Conservation (phyloP, 2,888 invertebrate species). For the Monopis laevigella region DNA sequence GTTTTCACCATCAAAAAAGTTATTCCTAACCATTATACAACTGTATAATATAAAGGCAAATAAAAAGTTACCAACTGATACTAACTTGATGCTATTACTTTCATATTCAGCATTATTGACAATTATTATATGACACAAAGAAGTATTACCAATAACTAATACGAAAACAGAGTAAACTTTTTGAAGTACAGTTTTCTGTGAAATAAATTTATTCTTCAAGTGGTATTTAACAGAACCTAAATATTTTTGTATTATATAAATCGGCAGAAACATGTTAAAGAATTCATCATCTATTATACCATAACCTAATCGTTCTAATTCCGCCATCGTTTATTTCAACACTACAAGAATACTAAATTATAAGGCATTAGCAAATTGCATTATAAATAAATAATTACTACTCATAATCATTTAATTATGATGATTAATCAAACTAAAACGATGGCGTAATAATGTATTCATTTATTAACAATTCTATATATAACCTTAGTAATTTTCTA, state of each 20-base stretch:
- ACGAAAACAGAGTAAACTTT: neutral
- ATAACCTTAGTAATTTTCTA: too few species aligned
- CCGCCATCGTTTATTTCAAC: neutral
- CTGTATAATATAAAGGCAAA: neutral
- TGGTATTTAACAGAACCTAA: neutral
- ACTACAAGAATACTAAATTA: neutral
- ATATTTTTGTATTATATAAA: neutral
- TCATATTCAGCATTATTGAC: neutral
- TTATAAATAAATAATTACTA: neutral
- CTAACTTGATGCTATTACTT: neutral
- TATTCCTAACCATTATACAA: neutral
- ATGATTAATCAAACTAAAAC: too few species aligned
- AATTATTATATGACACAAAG: neutral
- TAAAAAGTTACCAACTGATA: neutral
- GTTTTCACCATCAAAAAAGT: neutral
- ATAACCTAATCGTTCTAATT: neutral
- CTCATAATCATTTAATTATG: neutral
- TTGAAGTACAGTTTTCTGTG: neutral
- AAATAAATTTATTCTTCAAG: neutral
- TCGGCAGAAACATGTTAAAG: neutral
- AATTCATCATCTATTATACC: neutral
- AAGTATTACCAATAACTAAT: neutral
- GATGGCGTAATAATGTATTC: too few species aligned
- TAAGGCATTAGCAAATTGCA: neutral
- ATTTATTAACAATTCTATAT: too few species aligned